Base-by-base conservation (phyloP, 1,140 invertebrate genomes). In the Pemphigus obesinymphae region DNA sequence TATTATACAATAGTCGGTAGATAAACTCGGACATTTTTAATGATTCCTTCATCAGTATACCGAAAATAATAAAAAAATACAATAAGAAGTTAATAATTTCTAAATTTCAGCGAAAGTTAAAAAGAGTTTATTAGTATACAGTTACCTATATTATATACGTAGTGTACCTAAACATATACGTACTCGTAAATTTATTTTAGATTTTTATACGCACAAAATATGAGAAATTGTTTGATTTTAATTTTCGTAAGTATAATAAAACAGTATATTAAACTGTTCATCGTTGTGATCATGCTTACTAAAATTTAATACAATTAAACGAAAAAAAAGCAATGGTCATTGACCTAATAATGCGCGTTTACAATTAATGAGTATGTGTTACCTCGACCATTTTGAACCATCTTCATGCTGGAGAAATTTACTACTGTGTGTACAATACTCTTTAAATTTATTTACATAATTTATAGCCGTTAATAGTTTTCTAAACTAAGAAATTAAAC, bases 1-100 rank as follows among this genome's bases (percentile, higher is more conserved):
- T 40, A 80, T 80, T 80, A 80, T 43, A 80, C 55, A 80, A 80
- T 61, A 43, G 55, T 80, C 34, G 15, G 75, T 80, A n/a, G n/a
- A n/a, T n/a, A 61, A 61, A 80, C 34, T 61, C 53, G 11, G 55
- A 80, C 20, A 29, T 45, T 43, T 80, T 61, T 80, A 80, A 80
- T 80, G 34, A 80, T 80, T 63, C 53, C 31, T 4, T 61, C 10
- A 61, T 43, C 23, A 40, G 34, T 26, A 11, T 8, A 58, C 55
- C 8, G 53, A 43, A 61, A 55, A 55, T 23, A 37, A 45, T 80
- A 15, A 61, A 31, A 45, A 45, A 48, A 72, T 48, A 80, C 58
- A 40, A 26, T 45, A 80, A 15, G 15, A 43, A 58, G 23, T 48
- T 61, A 63, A 80, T 76, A 55, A 23, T 53, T 37, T 76, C 50